These are phyloP conservation scores for Pseudoips prasinana DNA, from an alignment of 2,888 invertebrate species.

Conservation along the genomic window DNA sequence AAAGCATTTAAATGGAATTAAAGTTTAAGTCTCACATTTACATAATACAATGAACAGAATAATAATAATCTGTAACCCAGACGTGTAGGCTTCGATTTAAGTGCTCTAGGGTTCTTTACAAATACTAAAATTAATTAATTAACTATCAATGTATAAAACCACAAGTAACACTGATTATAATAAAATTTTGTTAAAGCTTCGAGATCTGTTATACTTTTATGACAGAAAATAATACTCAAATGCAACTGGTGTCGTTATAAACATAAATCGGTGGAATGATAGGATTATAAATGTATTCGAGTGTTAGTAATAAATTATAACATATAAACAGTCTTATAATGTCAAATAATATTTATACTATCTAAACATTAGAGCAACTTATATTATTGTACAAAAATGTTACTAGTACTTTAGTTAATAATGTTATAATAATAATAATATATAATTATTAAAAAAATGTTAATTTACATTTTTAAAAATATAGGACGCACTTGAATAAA, in stretches of 20 bases:
- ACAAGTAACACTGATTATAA: constrained; percentile 35
- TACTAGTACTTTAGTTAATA: constrained; percentile 42
- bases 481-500: constrained; percentile 56
- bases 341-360: constrained; percentile 52
- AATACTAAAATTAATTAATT: constrained; percentile 31
- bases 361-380: constrained; percentile 56
- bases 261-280: constrained; percentile 77
- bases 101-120: constrained; percentile 7
- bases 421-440: constrained; percentile 22
- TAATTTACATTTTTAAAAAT: constrained; percentile 44
- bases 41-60: constrained; percentile 20
- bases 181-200: constrained; percentile 50
- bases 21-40: constrained; percentile 14
- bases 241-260: constrained; percentile 62
- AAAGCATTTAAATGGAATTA: constrained; percentile 17
- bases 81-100: constrained; percentile 7
- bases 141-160: constrained; percentile 30
- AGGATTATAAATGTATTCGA: constrained; percentile 57
- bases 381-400: constrained; percentile 54
- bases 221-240: constrained; percentile 63
- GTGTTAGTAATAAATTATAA: constrained; percentile 59
- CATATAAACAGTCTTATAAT: constrained; percentile 73
- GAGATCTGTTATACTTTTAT: constrained; percentile 46
- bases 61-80: constrained; percentile 2
- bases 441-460: constrained; percentile 35